These are phyloP conservation scores for Pinna nobilis DNA, from an alignment of 1,140 invertebrate genomes.

Conservation along the genomic window DNA sequence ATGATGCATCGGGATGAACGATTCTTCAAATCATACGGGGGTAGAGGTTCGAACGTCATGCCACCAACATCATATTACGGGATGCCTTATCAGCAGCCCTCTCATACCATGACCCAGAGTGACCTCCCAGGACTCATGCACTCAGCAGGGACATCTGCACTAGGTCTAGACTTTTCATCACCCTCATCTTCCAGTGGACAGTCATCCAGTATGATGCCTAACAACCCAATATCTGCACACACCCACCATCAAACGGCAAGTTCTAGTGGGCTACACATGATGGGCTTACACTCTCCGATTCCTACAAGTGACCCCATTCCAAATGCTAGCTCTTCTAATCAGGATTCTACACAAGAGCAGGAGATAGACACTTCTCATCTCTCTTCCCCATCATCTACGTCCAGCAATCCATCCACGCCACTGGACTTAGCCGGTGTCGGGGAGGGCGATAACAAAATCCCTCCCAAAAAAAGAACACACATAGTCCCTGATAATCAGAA, in stretches of 20 bases:
- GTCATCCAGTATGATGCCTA: slow-evolving; percentile 3
- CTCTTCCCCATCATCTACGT: slow-evolving; percentile 47
- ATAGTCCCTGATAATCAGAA: slow-evolving; percentile 78
- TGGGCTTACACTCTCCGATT: slow-evolving; percentile 9
- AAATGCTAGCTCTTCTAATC: not conserved
- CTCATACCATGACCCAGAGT: slow-evolving; percentile 47
- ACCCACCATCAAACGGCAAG: not conserved
- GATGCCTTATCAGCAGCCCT: slow-evolving; percentile 33
- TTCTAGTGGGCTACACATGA: not conserved
- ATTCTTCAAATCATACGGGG: slow-evolving; percentile 36
- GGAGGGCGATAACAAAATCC: slow-evolving; percentile 39
- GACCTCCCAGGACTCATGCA: slow-evolving; percentile 34
- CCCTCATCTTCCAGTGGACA: slow-evolving; percentile 6
- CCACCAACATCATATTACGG: slow-evolving; percentile 40
- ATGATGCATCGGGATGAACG: slow-evolving; percentile 51
- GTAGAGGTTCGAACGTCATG: not conserved
- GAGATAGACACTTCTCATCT: slow-evolving; percentile 38
- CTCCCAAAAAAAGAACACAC: slow-evolving; percentile 65
- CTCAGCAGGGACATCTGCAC: not conserved
- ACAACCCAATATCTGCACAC: not conserved
- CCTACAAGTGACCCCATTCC: slow-evolving; percentile 23
- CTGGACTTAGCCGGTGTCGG: slow-evolving; percentile 33
- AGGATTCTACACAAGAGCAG: not conserved
- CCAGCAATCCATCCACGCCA: slow-evolving; percentile 29
- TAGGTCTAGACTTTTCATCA: slow-evolving; percentile 30